Evolutionary conservation across 2,888 invertebrate genomes (phyloP).

Genomic region (Lymantria monacha): DNA sequence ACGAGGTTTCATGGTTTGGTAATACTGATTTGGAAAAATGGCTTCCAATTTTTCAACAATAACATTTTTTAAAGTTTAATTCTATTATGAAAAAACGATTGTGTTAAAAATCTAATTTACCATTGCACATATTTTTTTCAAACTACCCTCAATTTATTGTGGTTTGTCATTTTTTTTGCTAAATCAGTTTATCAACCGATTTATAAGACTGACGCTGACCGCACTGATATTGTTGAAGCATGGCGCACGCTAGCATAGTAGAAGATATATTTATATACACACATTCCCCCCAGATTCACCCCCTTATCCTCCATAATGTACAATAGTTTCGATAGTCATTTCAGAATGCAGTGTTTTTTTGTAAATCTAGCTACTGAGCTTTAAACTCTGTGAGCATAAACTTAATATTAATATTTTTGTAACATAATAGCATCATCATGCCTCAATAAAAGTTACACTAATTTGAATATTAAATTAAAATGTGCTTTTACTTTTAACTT

Average conservation of each 20-base stretch:
- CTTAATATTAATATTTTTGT: no score
- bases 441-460: no score
- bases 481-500: neutral
- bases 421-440: no score
- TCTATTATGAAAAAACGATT: no score
- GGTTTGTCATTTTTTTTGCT: neutral
- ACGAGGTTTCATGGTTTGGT: conserved; percentile 8
- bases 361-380: conserved; percentile 7
- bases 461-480: neutral
- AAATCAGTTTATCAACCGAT: conserved; percentile 11
- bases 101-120: no score
- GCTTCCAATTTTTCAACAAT: neutral
- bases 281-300: conserved; percentile 36
- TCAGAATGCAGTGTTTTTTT: conserved; percentile 55
- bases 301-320: conserved; percentile 72
- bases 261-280: conserved; percentile 69
- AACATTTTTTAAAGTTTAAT: neutral
- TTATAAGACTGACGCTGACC: conserved; percentile 69
- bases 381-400: neutral
- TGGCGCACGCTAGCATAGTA: conserved; percentile 60
- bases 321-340: conserved; percentile 60
- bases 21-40: conserved; percentile 3
- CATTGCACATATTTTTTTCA: neutral
- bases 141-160: neutral
- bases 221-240: conserved; percentile 51